These are phyloP conservation scores for Rhysida immarginata DNA, from an alignment of 1,140 invertebrate species.

Conservation along the genomic window DNA sequence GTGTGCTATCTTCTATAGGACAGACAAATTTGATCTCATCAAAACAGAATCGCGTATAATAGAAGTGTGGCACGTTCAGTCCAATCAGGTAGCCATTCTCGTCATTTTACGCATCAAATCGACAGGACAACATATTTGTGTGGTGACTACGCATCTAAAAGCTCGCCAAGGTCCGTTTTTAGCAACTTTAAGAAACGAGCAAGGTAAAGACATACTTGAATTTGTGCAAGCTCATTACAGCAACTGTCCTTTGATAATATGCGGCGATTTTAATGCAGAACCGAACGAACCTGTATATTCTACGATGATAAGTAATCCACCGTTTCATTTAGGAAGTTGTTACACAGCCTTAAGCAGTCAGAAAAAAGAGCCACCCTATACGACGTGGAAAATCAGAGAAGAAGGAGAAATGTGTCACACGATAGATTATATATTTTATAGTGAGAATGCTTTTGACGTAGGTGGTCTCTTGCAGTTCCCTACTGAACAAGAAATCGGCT, in stretches of 20 bases:
- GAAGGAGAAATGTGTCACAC: conserved; percentile 55
- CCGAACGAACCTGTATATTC: conserved; percentile 52
- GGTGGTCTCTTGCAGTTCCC: conserved; percentile 47
- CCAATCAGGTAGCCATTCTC: conserved; percentile 53
- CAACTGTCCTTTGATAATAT: conserved; percentile 41
- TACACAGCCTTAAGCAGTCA: conserved; percentile 29
- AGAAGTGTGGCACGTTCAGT: conserved; percentile 49
- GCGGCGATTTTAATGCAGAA: conserved; percentile 67
- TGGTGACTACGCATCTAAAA: conserved; percentile 61
- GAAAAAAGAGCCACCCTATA: conserved; percentile 47
- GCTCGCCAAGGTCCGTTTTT: conserved; percentile 50
- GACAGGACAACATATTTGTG: conserved; percentile 43
- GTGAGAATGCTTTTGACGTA: conserved; percentile 38
- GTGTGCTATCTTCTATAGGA: conserved; percentile 56
- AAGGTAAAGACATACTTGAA: conserved; percentile 52
- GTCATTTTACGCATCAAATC: conserved; percentile 37
- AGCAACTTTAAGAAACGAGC: conserved; percentile 51
- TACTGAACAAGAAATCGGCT: conserved; percentile 46
- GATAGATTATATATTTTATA: conserved; percentile 64
- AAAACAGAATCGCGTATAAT: conserved; percentile 42
- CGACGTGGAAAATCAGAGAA: conserved; percentile 60
- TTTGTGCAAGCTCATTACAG: conserved; percentile 37
- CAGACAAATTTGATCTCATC: conserved; percentile 43
- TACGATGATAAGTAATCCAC: conserved; percentile 28
- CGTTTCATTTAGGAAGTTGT: conserved; percentile 24